These are phyloP conservation scores for Frankliniella fusca DNA, from an alignment of 2,888 invertebrate genomes.

Conservation along the genomic window DNA sequence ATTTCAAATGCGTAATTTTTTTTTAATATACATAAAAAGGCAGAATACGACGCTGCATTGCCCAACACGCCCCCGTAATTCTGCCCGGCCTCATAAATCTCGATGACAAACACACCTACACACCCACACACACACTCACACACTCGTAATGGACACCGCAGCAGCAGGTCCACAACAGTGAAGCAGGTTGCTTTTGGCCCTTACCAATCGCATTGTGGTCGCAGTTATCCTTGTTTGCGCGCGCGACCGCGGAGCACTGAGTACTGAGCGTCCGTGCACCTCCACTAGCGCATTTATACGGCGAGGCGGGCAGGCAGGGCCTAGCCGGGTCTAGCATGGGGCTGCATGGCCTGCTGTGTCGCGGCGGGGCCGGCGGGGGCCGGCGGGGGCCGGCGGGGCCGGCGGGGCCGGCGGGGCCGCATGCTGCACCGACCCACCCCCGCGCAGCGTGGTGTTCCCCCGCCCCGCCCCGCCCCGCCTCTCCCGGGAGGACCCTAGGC, in stretches of 20 bases:
- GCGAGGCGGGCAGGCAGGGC: not conserved
- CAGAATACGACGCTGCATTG: too few relatives aligned
- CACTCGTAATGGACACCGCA: not conserved
- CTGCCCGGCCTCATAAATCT: too few relatives aligned
- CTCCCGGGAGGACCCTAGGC: not conserved
- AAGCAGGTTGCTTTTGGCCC: not conserved
- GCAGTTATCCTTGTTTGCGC: not conserved
- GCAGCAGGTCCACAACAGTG: not conserved
- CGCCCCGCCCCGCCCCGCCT: not conserved
- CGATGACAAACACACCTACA: not conserved
- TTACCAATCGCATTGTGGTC: constrained; percentile 6
- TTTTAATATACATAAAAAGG: too few relatives aligned
- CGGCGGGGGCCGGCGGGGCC: not conserved
- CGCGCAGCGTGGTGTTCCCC: not conserved
- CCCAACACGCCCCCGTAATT: too few relatives aligned
- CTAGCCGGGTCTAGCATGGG: not conserved
- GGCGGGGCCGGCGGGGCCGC: not conserved
- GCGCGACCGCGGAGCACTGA: not conserved
- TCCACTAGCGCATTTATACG: constrained; percentile 6
- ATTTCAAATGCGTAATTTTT: too few relatives aligned
- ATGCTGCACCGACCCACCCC: not conserved
- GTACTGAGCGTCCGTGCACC: constrained; percentile 3
- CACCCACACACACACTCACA: not conserved
- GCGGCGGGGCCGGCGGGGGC: not conserved
- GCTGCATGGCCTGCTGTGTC: not conserved